phyloP scores from a whole-genome alignment of 1,140 invertebrate genomes.

The Caenorhabditis briggsae region DNA sequence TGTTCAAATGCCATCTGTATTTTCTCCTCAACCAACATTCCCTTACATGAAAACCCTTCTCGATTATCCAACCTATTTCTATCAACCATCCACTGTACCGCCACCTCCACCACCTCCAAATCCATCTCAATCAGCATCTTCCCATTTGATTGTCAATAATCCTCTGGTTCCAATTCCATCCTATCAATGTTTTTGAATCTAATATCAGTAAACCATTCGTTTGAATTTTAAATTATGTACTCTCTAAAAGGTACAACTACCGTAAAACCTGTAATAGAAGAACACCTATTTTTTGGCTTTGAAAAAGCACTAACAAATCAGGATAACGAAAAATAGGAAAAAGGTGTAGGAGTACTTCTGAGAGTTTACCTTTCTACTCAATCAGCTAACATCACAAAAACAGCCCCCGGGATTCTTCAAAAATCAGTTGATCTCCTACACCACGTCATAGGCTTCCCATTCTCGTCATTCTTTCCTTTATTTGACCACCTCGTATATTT shows the following conservation, averaged over 20 bases:
- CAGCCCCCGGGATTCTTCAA: not conserved
- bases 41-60: constrained; percentile 23
- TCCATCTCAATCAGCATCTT: not conserved
- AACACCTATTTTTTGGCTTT: not conserved
- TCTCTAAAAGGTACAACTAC: no score
- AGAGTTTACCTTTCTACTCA: no score
- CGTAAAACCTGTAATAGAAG: no score
- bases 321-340: no score
- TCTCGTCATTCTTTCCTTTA: constrained; percentile 19
- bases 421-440: not conserved
- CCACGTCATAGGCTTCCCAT: not conserved
- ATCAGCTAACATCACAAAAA: not conserved
- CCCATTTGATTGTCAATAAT: constrained; percentile 47
- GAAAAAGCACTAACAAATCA: no score
- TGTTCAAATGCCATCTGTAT: constrained; percentile 4
- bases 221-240: no score
- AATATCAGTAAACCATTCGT: no score
- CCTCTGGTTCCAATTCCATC: constrained; percentile 1
- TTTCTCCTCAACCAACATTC: constrained; percentile 22
- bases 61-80: constrained; percentile 45
- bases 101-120: not conserved
- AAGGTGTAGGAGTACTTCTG: no score
- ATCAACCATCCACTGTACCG: constrained; percentile 28
- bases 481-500: constrained; percentile 27
- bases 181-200: constrained; percentile 23